These are phyloP conservation scores for Ormyrus labotus DNA, from an alignment of 2,888 invertebrate genomes.

Conservation along the genomic window DNA sequence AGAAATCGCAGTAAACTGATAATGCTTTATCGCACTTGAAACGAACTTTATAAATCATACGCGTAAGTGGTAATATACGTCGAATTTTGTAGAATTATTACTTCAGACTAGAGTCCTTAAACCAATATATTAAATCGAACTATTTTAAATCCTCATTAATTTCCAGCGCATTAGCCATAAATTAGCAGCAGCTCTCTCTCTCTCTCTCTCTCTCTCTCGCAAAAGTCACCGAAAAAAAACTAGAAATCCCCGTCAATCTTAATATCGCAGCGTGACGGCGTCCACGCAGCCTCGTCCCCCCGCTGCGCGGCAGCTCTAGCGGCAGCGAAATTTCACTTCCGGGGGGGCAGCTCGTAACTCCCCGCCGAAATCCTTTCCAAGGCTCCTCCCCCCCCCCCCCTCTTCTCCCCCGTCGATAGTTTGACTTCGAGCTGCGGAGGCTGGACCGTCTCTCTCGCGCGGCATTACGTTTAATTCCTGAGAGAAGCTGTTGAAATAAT, in stretches of 20 bases:
- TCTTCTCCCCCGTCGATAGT: not conserved
- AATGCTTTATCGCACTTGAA: too few relatives aligned
- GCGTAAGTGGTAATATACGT: too few relatives aligned
- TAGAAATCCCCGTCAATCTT: conserved; percentile 17
- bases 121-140: too few relatives aligned
- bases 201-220: too few relatives aligned
- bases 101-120: too few relatives aligned
- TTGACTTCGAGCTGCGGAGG: not conserved
- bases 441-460: conserved; percentile 1
- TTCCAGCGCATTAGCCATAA: not conserved
- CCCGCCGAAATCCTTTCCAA: conserved; percentile 30
- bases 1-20: too few relatives aligned
- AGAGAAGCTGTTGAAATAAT: conserved; percentile 62
- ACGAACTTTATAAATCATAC: too few relatives aligned
- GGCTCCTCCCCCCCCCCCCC: not conserved
- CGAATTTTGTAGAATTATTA: too few relatives aligned
- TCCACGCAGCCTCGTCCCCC: not conserved
- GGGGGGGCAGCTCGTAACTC: conserved; percentile 26
- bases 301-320: not conserved
- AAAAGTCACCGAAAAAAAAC: too few relatives aligned
- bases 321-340: conserved; percentile 13
- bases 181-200: too few relatives aligned
- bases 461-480: conserved; percentile 59
- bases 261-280: conserved; percentile 9
- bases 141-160: not conserved